Base-by-base conservation (phyloP, 2,888 invertebrate genomes). In the Amblyjoppa proteus region DNA sequence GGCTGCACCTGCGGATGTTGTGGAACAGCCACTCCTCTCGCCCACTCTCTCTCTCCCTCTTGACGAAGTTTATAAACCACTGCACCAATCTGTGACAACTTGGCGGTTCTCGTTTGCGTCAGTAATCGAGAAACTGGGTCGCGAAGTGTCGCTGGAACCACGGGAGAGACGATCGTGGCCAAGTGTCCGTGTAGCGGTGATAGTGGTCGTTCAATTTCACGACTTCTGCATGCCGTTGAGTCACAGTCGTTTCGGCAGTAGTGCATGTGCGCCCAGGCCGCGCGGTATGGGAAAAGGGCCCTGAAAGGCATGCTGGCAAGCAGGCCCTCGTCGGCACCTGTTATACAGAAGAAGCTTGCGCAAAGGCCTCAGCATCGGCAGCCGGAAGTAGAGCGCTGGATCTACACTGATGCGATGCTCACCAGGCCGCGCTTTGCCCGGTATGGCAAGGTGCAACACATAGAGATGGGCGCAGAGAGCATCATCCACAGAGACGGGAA, bases 71-170 rank as follows among this genome's bases (percentile, higher is more conserved):
- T 85, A 76, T 85, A 76, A 80, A 80, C 82, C 79, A 66, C 76
- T 80, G 80, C 73, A 61, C 75, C 82, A 76, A 73, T 58, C 79
- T 79, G 85, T 76, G 85, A 85, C 85, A 82, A 85, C 79, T 85
- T 76, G 82, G 79, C 79, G 80, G 75, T 83, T 82, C 82, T 79
- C 82, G 79, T 82, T 85, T 85, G 82, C 85, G 76, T 85, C 71
- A 73, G 85, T 85, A 82, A 85, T 83, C 79, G 82, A 20, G 85
- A 85, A 85, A 85, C 79, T 85, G 53, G 85, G 85, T 85, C 85
- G 68, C 70, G 61, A 80, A 82, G 85, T 80, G 79, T 83, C 49
- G 71, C 58, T 73, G 78, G 66, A 82, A 76, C 82, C 66, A 16
- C 61, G 69, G 61, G 73, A 83, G 76, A 83, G 73, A 83, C 74